Evolutionary conservation across 2,797 vertebrate genomes (phyloP), one percentile per base, ranked within the genome.

Genomic region (Gymnothorax reevesii): DNA sequence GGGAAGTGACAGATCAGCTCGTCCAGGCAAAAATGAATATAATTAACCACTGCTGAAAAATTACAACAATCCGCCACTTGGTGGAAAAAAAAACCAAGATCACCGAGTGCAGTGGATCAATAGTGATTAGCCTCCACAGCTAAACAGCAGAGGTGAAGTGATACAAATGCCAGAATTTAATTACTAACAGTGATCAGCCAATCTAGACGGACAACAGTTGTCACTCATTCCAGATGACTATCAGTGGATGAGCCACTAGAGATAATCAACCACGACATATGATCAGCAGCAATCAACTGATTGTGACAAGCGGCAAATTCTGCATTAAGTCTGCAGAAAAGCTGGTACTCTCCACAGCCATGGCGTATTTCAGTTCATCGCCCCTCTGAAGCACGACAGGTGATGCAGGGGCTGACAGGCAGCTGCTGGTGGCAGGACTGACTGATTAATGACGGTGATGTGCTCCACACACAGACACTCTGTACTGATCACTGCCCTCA

Each of bases 401-500:
- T 88, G 80, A 84, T 60, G 83, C 20, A 27, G 82, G 33, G 66
- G 82, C 55, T 49, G 33, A 33, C 82, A 57, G 86, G 85, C 64
- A 83, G 57, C 64, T 64, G 84, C 86, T 83, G 13, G 13, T 15
- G 8, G 42, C 79, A 88, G 85, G 79, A 87, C 88, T 88, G 55
- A 84, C 71, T 87, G 79, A 87, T 59, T 77, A 79, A 69, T 66
- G 82, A 82, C 59, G 82, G 57, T 25, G 5, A 20, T 15, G 69
- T 52, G 27, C 82, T 82, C 83, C 57, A 62, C 22, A 82, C 59
- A 54, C 15, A 75, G 82, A 25, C 84, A 71, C 86, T 83, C 86
- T 85, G 73, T 88, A 62, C 83, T 42, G 17, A 86, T 84, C 73
- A 77, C 22, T 17, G 73, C 33, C 73, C 73, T 77, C 73, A 12